These are phyloP conservation scores for Phasia obesa DNA, from an alignment of 2,888 invertebrate species.

Conservation along the genomic window DNA sequence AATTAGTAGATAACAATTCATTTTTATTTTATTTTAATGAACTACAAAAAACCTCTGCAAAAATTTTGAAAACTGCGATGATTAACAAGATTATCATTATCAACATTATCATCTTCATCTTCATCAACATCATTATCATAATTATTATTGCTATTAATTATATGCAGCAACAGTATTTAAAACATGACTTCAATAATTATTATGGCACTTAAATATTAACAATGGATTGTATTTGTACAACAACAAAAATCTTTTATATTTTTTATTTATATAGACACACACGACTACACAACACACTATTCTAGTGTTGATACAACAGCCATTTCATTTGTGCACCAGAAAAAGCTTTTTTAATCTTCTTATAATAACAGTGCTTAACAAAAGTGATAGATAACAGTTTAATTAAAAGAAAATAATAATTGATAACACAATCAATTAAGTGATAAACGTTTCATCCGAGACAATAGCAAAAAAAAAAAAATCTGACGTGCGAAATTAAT, in stretches of 20 bases:
- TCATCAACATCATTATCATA: slow-evolving; percentile 27
- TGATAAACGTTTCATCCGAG: background rate
- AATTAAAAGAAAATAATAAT: slow-evolving; percentile 1
- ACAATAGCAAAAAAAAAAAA: no score
- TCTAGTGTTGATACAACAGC: slow-evolving; percentile 21
- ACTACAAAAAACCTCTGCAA: background rate
- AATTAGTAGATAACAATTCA: no score
- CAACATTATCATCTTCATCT: slow-evolving; percentile 9
- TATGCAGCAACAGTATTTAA: slow-evolving; percentile 47
- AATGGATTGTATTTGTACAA: slow-evolving; percentile 49
- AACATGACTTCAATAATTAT: slow-evolving; percentile 68
- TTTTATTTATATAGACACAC: slow-evolving; percentile 4
- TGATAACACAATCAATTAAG: slow-evolving; percentile 20
- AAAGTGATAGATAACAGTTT: slow-evolving; percentile 20
- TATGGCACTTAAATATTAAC: slow-evolving; percentile 64
- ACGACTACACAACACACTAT: slow-evolving; percentile 6
- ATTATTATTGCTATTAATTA: slow-evolving; percentile 31
- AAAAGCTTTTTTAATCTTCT: background rate
- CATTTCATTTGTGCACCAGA: slow-evolving; percentile 4
- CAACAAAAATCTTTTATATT: slow-evolving; percentile 5
- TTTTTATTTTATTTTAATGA: no score
- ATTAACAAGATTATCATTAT: background rate
- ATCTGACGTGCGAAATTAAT: background rate
- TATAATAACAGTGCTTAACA: slow-evolving; percentile 33
- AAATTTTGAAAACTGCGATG: background rate